Evolutionary conservation across 2,888 invertebrate genomes (phyloP).

Genomic region (Eupithecia inturbata): DNA sequence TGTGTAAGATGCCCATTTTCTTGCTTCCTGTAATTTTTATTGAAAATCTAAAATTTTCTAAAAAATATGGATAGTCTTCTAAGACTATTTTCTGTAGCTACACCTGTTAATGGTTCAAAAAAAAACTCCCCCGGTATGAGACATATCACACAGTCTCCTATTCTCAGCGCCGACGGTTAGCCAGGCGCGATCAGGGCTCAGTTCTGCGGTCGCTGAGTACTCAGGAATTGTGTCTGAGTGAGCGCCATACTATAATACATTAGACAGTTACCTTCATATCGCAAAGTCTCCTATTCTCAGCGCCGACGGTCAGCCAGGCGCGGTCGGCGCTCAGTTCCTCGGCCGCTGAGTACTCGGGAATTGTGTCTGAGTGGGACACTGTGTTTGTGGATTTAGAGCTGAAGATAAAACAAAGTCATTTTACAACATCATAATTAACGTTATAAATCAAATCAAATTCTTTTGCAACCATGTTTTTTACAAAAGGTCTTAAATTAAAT

Average conservation of each 20-base stretch:
- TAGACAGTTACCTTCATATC: constrained; percentile 88
- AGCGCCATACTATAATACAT: no score
- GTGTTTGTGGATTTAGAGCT: constrained; percentile 73
- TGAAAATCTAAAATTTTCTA: no score
- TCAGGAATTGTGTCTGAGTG: constrained; percentile 88
- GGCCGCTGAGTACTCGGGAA: constrained; percentile 90
- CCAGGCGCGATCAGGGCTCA: constrained; percentile 89
- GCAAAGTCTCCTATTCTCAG: constrained; percentile 75
- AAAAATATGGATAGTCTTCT: no score
- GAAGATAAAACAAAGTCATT: constrained; percentile 12
- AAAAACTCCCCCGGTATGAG: no score
- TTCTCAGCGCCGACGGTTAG: constrained; percentile 82
- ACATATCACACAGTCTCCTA: constrained; percentile 88
- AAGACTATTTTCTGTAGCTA: no score
- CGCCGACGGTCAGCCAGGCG: constrained; percentile 88
- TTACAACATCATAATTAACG: no score
- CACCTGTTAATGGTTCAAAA: no score
- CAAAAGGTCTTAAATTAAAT: no score
- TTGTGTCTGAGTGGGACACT: constrained; percentile 80
- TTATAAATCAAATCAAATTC: no score
- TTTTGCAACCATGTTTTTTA: no score
- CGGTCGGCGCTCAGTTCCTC: constrained; percentile 90
- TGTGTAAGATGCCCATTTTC: no score
- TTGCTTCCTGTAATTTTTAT: no score
- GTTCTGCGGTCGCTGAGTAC: constrained; percentile 90